Evolutionary conservation across 1,140 invertebrate species (phyloP).

Genomic region (Chlorops oryzae): DNA sequence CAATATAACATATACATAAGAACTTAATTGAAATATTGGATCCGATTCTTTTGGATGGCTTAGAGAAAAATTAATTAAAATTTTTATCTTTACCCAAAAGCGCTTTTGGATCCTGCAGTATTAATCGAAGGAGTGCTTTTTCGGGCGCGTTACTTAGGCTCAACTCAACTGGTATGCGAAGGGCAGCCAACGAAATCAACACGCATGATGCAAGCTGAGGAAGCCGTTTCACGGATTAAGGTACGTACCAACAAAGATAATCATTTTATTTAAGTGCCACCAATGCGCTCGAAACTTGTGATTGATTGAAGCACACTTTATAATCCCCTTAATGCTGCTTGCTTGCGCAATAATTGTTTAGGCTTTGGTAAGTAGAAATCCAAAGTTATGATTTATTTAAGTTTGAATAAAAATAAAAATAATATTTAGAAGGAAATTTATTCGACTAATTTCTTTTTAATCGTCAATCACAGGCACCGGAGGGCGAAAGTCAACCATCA

Average conservation of each 20-base stretch:
- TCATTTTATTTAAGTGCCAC: not conserved
- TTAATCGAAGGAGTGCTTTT: conserved; percentile 97
- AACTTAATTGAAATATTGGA: too few relatives aligned
- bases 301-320: conserved; percentile 7
- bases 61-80: not conserved
- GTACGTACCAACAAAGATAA: conserved; percentile 52
- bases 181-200: conserved; percentile 96
- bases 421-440: too few relatives aligned
- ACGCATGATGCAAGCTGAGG: conserved; percentile 97
- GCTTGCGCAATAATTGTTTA: conserved; percentile 17
- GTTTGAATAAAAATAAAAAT: too few relatives aligned
- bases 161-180: conserved; percentile 94
- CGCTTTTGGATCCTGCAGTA: conserved; percentile 76
- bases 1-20: too few relatives aligned
- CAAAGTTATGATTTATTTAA: not conserved
- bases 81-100: conserved; percentile 45
- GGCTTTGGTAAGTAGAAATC: conserved; percentile 34
- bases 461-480: conserved; percentile 73
- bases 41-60: not conserved
- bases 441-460: conserved; percentile 12
- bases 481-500: conserved; percentile 97
- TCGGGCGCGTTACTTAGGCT: conserved; percentile 93
- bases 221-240: conserved; percentile 97
- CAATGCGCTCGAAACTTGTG: not conserved
- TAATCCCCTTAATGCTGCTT: conserved; percentile 24